These are phyloP conservation scores for Antheraea mylitta DNA, from an alignment of 1,140 invertebrate genomes.

Conservation along the genomic window DNA sequence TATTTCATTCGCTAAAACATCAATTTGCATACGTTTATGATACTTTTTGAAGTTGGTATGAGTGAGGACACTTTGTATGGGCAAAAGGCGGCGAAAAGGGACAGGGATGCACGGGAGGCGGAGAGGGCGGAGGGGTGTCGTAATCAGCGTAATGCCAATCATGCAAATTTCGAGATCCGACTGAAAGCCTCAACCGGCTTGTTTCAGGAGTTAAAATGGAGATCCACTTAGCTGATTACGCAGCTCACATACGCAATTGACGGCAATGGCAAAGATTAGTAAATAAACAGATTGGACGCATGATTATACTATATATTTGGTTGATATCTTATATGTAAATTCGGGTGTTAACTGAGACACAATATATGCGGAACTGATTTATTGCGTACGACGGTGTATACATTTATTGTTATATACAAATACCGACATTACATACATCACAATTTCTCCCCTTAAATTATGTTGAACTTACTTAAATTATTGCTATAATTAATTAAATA, in stretches of 20 bases:
- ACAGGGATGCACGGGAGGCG: constrained; percentile 17
- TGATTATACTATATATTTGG: background rate
- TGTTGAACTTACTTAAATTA: too few species aligned
- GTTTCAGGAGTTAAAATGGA: constrained; percentile 78
- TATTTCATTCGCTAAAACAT: constrained; percentile 40
- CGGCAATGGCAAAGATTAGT: constrained; percentile 46
- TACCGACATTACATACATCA: too few species aligned
- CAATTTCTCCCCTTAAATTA: too few species aligned
- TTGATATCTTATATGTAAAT: too few species aligned
- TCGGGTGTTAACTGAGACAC: too few species aligned
- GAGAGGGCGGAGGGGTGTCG: constrained; percentile 26
- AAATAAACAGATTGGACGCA: background rate
- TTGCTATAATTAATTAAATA: too few species aligned
- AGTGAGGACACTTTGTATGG: constrained; percentile 24
- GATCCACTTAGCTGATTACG: constrained; percentile 73
- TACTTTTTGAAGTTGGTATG: constrained; percentile 41
- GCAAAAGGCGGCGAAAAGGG: constrained; percentile 17
- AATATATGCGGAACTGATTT: too few species aligned
- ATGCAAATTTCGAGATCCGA: constrained; percentile 76
- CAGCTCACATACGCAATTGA: constrained; percentile 74
- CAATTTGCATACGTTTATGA: constrained; percentile 68
- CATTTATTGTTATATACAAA: too few species aligned
- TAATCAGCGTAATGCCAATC: constrained; percentile 78
- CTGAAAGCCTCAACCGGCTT: constrained; percentile 76
- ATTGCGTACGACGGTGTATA: too few species aligned